Evolutionary conservation across 2,797 vertebrate genomes (phyloP), one percentile per base, ranked within the genome.

Genomic region (Sebastes steindachneri): DNA sequence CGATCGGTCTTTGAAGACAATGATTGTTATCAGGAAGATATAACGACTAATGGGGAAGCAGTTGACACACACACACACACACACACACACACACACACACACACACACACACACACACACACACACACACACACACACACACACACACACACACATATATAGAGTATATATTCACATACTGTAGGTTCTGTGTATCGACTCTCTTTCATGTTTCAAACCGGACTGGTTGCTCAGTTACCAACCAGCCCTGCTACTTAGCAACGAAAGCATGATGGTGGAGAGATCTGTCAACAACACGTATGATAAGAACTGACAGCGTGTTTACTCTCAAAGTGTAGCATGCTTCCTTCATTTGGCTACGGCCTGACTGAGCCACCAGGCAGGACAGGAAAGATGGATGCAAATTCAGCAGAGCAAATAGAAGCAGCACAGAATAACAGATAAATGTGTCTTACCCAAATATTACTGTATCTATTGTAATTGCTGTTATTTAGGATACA

Each of bases 221-320:
- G 19, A 73, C 29, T 31, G 21, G 70, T 76, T 82, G 58, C 73
- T 37, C 1, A 64, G 77, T 28, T 77, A 80, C 58, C 28, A 11
- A 7, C 10, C 4, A 71, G 33, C 15, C 7, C 9, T 28, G 58
- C 10, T 21, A 51, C 68, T 33, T 33, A 54, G 29, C 83, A 70
- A 41, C 23, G 37, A 60, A 83, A 55, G 29, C 9, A 9, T 3
- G 33, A 62, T 1, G n/a, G 7, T 26, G 62, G 41, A 67, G 4
- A 19, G 4, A 59, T 84, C 53, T 58, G 74, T 62, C 73, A 82
- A 68, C 71, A 73, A 48, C 11, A 41, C 0, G 1, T 11, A 15
- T 77, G 53, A 75, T 76, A 74, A 82, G 55, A 37, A 8, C 51
- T 33, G 48, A 64, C 31, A 29, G 53, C 3, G 3, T 64, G 55